phyloP scores from a whole-genome alignment of 2,113 vertebrate genomes.

The Sinocyclocheilus maitianheensis region DNA sequence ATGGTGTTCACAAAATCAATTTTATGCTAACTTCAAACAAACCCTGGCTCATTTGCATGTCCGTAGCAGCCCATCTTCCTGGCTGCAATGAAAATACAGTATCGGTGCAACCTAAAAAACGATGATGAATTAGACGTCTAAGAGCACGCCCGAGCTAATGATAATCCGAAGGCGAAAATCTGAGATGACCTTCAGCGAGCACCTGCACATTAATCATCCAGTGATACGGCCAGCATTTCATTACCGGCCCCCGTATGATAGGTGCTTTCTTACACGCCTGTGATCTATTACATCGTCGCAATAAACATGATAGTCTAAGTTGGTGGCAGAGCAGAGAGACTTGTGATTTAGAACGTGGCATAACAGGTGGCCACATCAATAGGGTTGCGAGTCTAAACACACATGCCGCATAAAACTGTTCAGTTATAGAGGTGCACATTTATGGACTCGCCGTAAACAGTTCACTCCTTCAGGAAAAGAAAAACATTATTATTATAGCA shows the following conservation, averaged over 20 bases:
- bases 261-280: slow-evolving; percentile 40
- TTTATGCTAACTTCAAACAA: slow-evolving; percentile 28
- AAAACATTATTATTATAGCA: neutral
- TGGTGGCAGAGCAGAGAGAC: neutral
- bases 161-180: slow-evolving; percentile 44
- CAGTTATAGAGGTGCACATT: neutral
- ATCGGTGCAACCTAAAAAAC: slow-evolving; percentile 29
- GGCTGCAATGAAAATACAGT: slow-evolving; percentile 31
- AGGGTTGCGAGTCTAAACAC: neutral
- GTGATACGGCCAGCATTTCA: slow-evolving; percentile 52
- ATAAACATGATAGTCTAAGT: slow-evolving; percentile 49
- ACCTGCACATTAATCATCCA: slow-evolving; percentile 57
- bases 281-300: slow-evolving; percentile 58
- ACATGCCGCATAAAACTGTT: neutral
- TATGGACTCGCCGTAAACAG: neutral
- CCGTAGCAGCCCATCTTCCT: neutral
- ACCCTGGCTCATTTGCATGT: slow-evolving; percentile 32
- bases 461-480: neutral
- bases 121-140: slow-evolving; percentile 47
- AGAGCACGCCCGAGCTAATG: slow-evolving; percentile 45
- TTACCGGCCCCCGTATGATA: slow-evolving; percentile 47
- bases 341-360: slow-evolving; percentile 11
- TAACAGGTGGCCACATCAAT: slow-evolving; percentile 31
- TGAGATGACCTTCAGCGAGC: slow-evolving; percentile 53
- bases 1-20: slow-evolving; percentile 20